Conservation (phyloP, 2,113 vertebrate genomes). For the Andinoacara biseriatus region DNA sequence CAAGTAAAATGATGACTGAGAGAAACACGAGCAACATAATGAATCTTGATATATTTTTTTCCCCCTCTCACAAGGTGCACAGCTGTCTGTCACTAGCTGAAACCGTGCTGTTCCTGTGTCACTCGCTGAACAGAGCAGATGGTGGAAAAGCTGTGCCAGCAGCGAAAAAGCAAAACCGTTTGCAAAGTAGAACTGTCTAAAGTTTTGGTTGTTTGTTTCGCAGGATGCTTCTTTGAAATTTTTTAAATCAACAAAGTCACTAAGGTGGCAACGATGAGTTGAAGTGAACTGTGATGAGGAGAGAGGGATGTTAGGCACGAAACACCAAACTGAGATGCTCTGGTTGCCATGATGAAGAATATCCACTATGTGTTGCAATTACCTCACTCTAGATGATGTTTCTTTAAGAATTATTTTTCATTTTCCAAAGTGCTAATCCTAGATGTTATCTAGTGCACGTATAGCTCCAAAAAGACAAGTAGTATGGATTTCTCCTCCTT, state of each 20-base stretch:
- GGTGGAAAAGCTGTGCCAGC: neutral
- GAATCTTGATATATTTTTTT: too few relatives aligned
- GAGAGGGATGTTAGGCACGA: neutral
- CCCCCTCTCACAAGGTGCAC: neutral
- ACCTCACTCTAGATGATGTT: neutral
- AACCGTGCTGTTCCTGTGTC: neutral
- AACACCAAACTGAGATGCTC: too few relatives aligned
- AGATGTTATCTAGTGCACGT: neutral
- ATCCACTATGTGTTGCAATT: neutral
- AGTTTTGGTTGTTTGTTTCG: neutral
- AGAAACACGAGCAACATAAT: neutral
- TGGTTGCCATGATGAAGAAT: neutral
- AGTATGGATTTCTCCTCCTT: too few relatives aligned
- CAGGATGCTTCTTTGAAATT: neutral
- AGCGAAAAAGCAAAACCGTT: accelerated
- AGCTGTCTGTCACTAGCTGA: conserved; percentile 3
- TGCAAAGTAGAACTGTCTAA: neutral
- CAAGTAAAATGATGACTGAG: neutral
- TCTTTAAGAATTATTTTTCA: neutral
- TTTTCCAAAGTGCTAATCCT: neutral
- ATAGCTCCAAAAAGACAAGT: neutral
- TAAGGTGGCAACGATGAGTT: neutral
- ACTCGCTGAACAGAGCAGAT: conserved; percentile 1
- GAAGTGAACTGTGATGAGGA: neutral
- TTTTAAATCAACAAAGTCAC: neutral